Evolutionary conservation across 2,797 vertebrate species (phyloP).

Genomic region (Lindbergichthys nudifrons): DNA sequence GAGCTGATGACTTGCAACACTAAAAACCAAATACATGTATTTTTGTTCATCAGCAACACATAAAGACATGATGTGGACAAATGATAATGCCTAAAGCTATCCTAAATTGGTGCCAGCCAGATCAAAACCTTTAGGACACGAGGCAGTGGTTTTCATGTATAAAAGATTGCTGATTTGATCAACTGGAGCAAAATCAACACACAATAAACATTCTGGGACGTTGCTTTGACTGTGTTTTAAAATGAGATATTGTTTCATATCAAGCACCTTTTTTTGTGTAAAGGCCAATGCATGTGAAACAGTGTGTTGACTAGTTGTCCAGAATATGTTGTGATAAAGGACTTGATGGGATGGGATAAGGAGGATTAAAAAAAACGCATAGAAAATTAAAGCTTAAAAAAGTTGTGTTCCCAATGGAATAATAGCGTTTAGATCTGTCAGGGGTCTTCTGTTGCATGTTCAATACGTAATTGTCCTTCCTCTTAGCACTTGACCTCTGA

Average conservation of each 20-base stretch:
- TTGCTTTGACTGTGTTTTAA: background rate
- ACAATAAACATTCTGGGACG: no score
- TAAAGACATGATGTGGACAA: background rate
- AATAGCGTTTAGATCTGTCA: slow-evolving; percentile 22
- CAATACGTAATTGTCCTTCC: slow-evolving; percentile 32
- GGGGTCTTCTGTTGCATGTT: slow-evolving; percentile 27
- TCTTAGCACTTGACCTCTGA: slow-evolving; percentile 44
- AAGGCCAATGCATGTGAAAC: background rate
- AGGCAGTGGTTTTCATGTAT: no score
- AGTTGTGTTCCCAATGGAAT: slow-evolving; percentile 35
- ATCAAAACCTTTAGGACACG: no score
- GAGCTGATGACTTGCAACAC: background rate
- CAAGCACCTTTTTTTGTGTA: background rate
- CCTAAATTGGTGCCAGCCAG: no score
- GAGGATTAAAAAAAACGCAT: slow-evolving; percentile 50
- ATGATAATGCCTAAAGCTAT: background rate
- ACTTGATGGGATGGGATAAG: slow-evolving; percentile 37
- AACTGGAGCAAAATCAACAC: no score
- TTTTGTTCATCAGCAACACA: background rate
- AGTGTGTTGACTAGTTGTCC: background rate
- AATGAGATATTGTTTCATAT: background rate
- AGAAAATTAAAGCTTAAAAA: slow-evolving; percentile 42
- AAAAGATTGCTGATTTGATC: no score
- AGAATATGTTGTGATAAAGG: no score
- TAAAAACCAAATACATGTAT: background rate